Percentiles rank a stretch among this genome's conserved stretches.
Conservation (phyloP, 1,140 invertebrate genomes). For the Saccostrea echinata region DNA sequence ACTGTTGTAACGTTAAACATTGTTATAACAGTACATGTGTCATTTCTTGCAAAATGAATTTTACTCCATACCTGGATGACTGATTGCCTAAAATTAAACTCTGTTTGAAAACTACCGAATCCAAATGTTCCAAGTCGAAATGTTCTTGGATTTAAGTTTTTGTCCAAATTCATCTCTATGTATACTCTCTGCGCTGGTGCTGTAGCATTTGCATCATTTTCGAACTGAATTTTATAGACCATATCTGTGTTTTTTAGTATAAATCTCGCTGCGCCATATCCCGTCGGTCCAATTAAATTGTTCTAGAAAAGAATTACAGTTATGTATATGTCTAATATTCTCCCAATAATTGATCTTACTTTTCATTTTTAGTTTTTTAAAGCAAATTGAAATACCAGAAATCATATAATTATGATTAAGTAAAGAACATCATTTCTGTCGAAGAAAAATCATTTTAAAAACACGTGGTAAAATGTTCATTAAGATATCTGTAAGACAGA, state of each 20-base stretch:
- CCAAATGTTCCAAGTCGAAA: conserved; percentile 40
- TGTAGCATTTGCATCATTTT: conserved; percentile 56
- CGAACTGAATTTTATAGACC: conserved; percentile 53
- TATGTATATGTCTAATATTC: too few species aligned
- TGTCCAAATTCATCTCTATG: conserved; percentile 42
- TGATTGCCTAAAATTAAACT: not conserved
- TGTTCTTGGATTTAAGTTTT: conserved; percentile 42
- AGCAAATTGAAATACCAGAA: too few species aligned
- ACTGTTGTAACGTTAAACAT: too few species aligned
- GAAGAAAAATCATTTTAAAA: too few species aligned
- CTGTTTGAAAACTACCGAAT: conserved; percentile 34
- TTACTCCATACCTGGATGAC: not conserved
- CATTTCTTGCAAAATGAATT: too few species aligned
- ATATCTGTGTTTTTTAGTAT: conserved; percentile 43
- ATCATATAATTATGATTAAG: too few species aligned
- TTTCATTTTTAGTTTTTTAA: too few species aligned
- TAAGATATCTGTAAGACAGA: too few species aligned
- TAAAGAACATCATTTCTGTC: too few species aligned
- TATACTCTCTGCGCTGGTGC: conserved; percentile 55
- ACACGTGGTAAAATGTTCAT: too few species aligned
- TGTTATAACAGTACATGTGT: too few species aligned
- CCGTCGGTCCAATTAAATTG: conserved; percentile 51
- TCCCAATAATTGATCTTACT: too few species aligned
- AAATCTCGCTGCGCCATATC: conserved; percentile 53
- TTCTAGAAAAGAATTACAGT: conserved; percentile 37